Percentiles rank a stretch among this genome's conserved stretches.
Conservation (phyloP, 2,888 invertebrate species). For the Cacoxenus indagator region DNA sequence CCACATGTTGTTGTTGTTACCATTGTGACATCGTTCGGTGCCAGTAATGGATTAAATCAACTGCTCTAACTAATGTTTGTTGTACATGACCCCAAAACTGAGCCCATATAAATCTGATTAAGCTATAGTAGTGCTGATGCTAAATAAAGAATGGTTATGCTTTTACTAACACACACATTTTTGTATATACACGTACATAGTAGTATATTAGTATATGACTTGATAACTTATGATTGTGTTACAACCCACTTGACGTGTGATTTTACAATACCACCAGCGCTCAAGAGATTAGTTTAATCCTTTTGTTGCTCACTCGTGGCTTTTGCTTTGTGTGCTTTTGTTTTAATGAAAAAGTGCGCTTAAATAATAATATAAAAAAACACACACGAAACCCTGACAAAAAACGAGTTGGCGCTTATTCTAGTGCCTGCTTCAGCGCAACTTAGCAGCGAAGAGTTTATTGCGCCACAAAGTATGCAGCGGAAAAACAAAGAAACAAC, state of each 20-base stretch:
- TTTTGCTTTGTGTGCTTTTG: constrained; percentile 38
- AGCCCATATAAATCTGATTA: not conserved
- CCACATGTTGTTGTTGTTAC: not conserved
- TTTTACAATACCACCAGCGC: constrained; percentile 31
- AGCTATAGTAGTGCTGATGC: not conserved
- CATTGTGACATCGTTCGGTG: not conserved
- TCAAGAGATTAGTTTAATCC: constrained; percentile 63
- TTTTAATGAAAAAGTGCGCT: constrained; percentile 52
- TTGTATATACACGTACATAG: not conserved
- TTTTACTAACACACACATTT: not conserved
- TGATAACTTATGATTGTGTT: not conserved
- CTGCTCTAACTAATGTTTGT: not conserved
- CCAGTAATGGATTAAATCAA: not conserved
- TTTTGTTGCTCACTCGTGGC: constrained; percentile 45
- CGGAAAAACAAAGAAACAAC: not conserved
- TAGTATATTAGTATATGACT: not conserved
- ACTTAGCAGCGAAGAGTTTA: constrained; percentile 49
- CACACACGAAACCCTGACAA: not conserved
- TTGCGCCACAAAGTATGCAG: constrained; percentile 30
- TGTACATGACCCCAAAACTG: not conserved
- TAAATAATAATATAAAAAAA: constrained; percentile 40
- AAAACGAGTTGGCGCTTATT: not conserved
- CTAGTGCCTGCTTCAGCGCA: not conserved
- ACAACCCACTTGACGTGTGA: not conserved
- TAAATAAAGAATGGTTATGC: not conserved